Percentiles rank a stretch among this genome's conserved stretches.
Conservation (phyloP, 2,888 invertebrate species). For the Neocrepidodera transversa region DNA sequence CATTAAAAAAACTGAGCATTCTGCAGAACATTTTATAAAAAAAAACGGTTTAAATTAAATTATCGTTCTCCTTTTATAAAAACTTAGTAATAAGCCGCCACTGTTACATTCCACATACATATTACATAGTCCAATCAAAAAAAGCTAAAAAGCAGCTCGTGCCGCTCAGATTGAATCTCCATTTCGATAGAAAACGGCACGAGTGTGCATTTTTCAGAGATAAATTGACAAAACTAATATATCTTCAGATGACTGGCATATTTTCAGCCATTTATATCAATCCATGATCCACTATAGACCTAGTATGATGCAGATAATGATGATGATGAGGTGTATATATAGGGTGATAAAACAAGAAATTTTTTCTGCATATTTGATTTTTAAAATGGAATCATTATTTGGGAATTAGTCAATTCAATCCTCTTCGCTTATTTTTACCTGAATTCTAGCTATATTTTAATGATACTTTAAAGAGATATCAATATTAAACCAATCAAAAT, state of each 20-base stretch:
- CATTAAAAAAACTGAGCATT: no score
- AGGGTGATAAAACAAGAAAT: conserved; percentile 1
- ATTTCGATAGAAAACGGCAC: conserved; percentile 15
- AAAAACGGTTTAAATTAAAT: no score
- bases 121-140: conserved; percentile 1
- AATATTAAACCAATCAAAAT: no score
- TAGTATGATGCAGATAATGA: conserved; percentile 6
- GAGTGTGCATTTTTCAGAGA: conserved; percentile 7
- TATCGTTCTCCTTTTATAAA: no score
- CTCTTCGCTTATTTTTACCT: no score
- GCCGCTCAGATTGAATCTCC: conserved; percentile 14
- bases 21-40: no score
- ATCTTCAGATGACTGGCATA: conserved; percentile 11
- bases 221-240: conserved; percentile 20
- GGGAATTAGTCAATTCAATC: no score
- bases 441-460: no score
- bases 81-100: no score
- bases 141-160: conserved; percentile 11
- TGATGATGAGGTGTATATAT: conserved; percentile 4
- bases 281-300: conserved; percentile 2
- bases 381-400: no score
- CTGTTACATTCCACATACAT: conserved; percentile 4
- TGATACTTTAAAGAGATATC: no score
- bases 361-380: no score
- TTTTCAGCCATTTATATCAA: conserved; percentile 14